Base-by-base conservation (phyloP, 2,888 invertebrate species). In the Lottia gigantea region DNA sequence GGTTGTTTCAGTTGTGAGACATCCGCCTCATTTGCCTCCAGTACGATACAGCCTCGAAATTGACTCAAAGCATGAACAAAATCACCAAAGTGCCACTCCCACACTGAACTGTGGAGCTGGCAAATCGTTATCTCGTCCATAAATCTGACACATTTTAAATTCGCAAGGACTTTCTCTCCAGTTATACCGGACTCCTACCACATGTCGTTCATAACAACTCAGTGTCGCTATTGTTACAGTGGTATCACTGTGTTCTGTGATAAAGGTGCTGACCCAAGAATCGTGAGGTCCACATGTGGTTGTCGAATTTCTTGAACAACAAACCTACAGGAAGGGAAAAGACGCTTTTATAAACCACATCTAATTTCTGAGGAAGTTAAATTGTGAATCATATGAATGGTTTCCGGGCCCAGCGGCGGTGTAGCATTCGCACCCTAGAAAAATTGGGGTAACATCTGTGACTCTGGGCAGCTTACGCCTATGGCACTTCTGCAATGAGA, bases 81-180 rank as follows among this genome's bases (percentile, higher is more conserved):
- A 40, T 40, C 40, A 40, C 40, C 40, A 16, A 26, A 67, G 19
- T 19, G 55, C 61, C 19, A 26, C 16, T 31, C 8, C 26, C 26
- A 40, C 16, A n/a, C 67, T 45, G 65, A 70, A 78, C n/a, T 78
- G 78, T 15, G 79, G 75, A 1, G 76, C 78, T 12, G 81, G 81
- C 15, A 81, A 71, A 19, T 67, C 71, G 47, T 74, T 76, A 23
- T 72, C 72, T 12, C 63, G 64, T n/a, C 68, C 76, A 66, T 81
- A 80, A 14, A 81, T 74, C 16, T 77, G 73, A 68, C 80, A 80
- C 12, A 62, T 46, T 61, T 75, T 73, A 62, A 75, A 76, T 0
- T 25, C 40, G 64, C 81, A 81, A 0, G 82, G 82, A 4, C 74
- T 74, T 45, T 76, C 78, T 16, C 76, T 68, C 81, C 81, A 82